Base-by-base conservation (phyloP, 2,888 invertebrate species). In the Andrena bucephala region DNA sequence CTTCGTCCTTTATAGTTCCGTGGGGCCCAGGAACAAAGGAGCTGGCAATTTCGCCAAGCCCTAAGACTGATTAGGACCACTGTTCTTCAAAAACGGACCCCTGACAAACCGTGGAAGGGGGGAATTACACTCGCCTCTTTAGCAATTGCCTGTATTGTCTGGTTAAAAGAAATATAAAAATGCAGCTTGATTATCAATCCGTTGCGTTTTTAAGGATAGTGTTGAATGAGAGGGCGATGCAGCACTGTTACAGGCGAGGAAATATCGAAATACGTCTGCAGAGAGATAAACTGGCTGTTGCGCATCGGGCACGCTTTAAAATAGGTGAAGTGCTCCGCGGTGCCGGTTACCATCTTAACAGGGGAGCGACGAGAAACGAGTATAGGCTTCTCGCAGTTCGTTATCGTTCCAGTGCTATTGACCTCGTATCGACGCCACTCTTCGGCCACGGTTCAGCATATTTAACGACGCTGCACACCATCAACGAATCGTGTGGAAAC, bases 401-500 rank as follows among this genome's bases (percentile, higher is more conserved):
- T 86, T 88, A 87, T 87, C 88, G 74, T 20, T 16, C 31, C 77
- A 76, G 27, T 87, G 88, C 79, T 85, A 85, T 87, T 87, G 86
- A 90, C 89, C 88, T 79, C 82, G 57, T 90, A 90, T 90, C 87
- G 84, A 77, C 60, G 63, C 70, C 72, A 78, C 75, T 83, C 85
- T 69, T 74, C 65, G 77, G 74, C 78, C 72, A 67, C 75, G 79
- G 71, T 85, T 84, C 84, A 85, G 74, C 78, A 80, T 85, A 86
- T 85, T 89, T 89, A 90, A 90, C 86, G 85, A 90, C 85, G 82
- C 80, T 80, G 85, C 78, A 87, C 88, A 85, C 85, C 85, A 80
- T 83, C 82, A 83, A 60, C 48, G 83, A 83, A 77, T 62, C 80
- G 77, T 84, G 82, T 86, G 77, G 83, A 82, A 83, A 85, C 85